Evolutionary conservation across 2,888 invertebrate species (phyloP).

Genomic region (Nowickia ferox): DNA sequence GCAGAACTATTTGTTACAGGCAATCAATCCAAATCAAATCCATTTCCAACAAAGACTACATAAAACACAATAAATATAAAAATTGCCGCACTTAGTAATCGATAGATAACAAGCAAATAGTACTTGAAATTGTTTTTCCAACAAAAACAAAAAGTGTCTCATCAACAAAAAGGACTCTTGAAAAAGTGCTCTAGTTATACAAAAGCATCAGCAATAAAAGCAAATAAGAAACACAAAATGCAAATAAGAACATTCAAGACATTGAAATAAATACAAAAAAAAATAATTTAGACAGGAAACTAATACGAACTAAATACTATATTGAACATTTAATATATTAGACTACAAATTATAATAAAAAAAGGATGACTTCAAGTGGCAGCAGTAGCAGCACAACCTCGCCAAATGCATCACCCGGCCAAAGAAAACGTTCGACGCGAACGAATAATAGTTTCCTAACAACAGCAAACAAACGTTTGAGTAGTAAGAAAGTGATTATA

Average conservation of each 20-base stretch:
- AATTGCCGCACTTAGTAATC: constrained; percentile 58
- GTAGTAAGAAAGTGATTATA: constrained; percentile 69
- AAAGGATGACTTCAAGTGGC: constrained; percentile 72
- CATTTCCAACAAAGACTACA: constrained; percentile 35
- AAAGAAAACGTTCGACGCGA: constrained; percentile 65
- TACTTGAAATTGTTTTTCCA: constrained; percentile 45
- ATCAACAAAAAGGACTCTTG: constrained; percentile 53
- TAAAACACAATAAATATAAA: constrained; percentile 37
- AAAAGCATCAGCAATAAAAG: constrained; percentile 25
- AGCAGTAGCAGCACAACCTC: constrained; percentile 57
- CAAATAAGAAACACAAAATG: constrained; percentile 19
- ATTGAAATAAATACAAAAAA: constrained; percentile 18
- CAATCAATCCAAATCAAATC: constrained; percentile 26
- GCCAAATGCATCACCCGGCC: constrained; percentile 57
- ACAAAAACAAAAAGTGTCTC: constrained; percentile 15
- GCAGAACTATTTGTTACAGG: constrained; percentile 11
- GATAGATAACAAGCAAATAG: constrained; percentile 49
- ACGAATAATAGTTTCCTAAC: constrained; percentile 64
- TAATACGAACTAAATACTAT: constrained; percentile 23
- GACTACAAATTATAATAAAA: not conserved
- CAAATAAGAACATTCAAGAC: constrained; percentile 32
- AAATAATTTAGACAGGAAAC: not conserved
- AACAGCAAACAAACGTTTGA: constrained; percentile 67
- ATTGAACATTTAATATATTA: constrained; percentile 5
- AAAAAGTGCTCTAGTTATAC: constrained; percentile 42